Base-by-base conservation (phyloP, 2,113 vertebrate species). In the Proterorhinus semilunaris region DNA sequence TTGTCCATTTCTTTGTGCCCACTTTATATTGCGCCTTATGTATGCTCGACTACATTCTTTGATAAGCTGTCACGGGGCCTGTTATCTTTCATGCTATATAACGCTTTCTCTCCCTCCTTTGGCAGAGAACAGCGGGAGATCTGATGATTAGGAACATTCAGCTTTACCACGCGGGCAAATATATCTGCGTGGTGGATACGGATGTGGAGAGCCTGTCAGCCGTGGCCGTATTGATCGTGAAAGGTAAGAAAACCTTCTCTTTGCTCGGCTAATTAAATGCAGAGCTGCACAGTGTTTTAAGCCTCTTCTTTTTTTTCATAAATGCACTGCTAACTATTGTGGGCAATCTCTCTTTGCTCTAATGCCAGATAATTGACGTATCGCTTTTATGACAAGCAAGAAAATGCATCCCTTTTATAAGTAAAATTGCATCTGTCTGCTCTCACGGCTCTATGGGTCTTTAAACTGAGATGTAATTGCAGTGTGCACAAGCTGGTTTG, bases 121-220 rank as follows among this genome's bases (percentile, higher is more conserved):
- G 59, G 46, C 85, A 98, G 95, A 94, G 94, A 78, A 89, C 93
- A 0, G 94, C 96, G 0, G 96, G 95, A 5, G 96, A 97, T 86
- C 75, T 98, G 63, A 95, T 97, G 96, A 96, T 97, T 81, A 95
- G 95, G 80, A 97, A 96, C 87, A 95, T 96, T 82, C 95, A 97
- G 85, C 90, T 98, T 84, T 94, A 93, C 62, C 95, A 98, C 7
- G 94, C 92, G 4, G 95, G 96, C 21, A 95, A 94, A 72, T 97
- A 97, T 0, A 94, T 96, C 51, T 98, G 96, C 12, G 94, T 94
- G 91, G 95, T 96, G 74, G 94, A 94, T 82, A 96, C 94, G 0
- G 95, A 91, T 6, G 96, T 96, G 77, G 96, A 98, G 82, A 97
- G 96, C 0, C 92, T 96, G 53, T 98, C 96, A 4, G 94, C 95